phyloP scores from a whole-genome alignment of 2,797 vertebrate species.

The Champsocephalus esox region DNA sequence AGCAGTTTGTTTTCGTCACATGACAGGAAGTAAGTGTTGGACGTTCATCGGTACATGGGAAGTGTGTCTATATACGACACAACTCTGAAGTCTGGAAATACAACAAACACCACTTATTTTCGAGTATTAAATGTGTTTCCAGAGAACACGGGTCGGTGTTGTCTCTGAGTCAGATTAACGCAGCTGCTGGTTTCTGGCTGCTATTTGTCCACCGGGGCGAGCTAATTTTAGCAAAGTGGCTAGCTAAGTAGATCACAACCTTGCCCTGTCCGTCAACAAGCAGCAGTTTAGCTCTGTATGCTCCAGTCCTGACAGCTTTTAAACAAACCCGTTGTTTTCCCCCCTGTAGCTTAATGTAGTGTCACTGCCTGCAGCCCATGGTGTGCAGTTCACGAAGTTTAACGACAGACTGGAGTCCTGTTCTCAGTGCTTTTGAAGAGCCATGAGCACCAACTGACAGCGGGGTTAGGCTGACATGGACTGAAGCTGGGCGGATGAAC shows the following conservation, averaged over 20 bases:
- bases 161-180: not conserved
- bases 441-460: conserved; percentile 13
- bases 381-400: not conserved
- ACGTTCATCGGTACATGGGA: conserved; percentile 58
- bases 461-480: conserved; percentile 12
- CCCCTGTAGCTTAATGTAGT: not conserved
- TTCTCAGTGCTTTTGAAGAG: conserved; percentile 13
- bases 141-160: not conserved
- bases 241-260: conserved; percentile 57
- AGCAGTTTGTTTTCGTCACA: conserved; percentile 80
- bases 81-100: not conserved
- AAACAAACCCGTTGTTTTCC: not conserved
- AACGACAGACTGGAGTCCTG: conserved; percentile 4
- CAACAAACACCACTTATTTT: rapidly evolving
- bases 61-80: conserved; percentile 45
- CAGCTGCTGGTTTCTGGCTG: not conserved
- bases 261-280: conserved; percentile 39
- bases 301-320: not conserved
- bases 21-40: conserved; percentile 76
- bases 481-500: conserved; percentile 20
- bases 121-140: not conserved
- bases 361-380: not conserved
- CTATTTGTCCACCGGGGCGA: conserved; percentile 2
- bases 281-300: not conserved
- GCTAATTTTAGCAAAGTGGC: conserved; percentile 53